Evolutionary conservation across 1,140 invertebrate genomes (phyloP).

Genomic region (Andrena cerasifolii): DNA sequence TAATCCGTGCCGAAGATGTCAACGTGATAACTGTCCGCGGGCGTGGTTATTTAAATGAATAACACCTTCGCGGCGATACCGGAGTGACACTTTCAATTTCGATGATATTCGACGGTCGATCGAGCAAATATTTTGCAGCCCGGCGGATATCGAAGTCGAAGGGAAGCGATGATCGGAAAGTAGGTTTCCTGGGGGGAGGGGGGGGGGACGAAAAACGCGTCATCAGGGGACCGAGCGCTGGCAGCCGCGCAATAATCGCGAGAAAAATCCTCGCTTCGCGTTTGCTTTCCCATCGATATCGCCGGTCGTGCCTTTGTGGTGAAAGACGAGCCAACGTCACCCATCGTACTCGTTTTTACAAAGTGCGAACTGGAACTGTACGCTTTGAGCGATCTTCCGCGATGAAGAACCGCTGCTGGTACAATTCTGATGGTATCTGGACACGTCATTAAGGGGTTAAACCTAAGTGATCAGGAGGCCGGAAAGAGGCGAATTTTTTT

Average conservation of each 20-base stretch:
- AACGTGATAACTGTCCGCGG: background rate
- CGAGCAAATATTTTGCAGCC: background rate
- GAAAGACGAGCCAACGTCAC: too few relatives aligned
- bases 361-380: too few relatives aligned
- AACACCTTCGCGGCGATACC: background rate
- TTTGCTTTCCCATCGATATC: background rate
- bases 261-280: background rate
- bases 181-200: background rate
- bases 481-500: too few relatives aligned
- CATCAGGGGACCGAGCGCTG: background rate
- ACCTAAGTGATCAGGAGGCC: too few relatives aligned
- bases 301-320: background rate
- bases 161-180: background rate
- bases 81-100: background rate
- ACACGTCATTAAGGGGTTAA: too few relatives aligned
- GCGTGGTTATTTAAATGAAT: background rate
- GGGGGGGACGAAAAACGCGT: background rate
- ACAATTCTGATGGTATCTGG: too few relatives aligned
- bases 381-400: background rate
- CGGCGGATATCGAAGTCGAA: background rate
- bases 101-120: background rate
- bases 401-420: too few relatives aligned
- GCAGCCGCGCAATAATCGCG: background rate
- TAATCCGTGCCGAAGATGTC: background rate
- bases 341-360: background rate